Base-by-base conservation (phyloP, 2,797 vertebrate species). In the Lepus townsendii region DNA sequence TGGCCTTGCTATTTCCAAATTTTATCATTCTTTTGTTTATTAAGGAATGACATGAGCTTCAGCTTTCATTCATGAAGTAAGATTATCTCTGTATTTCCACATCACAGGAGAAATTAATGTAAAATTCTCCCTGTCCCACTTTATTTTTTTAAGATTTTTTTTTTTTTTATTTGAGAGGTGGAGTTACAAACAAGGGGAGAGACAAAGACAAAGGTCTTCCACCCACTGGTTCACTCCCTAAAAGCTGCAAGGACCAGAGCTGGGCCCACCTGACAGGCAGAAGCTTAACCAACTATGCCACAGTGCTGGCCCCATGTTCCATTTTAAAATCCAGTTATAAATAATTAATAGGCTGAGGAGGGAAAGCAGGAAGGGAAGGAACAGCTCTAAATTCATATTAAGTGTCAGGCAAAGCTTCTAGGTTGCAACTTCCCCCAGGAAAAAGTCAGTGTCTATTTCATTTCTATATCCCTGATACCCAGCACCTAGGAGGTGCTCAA, bases 1-100 rank as follows among this genome's bases (percentile, higher is more conserved):
- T 60, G 57, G 30, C 42, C 91, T 83, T 60, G 14, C 76, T 83
- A 60, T 83, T 96, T 90, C 38, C 88, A 88, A 93, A 85, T 68
- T 38, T 32, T 26, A 13, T 47, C 77, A 87, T 69, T 42, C 27
- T 13, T 62, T 27, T 85, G 17, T 2, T 62, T 71, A n/a, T 52
- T 63, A 91, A 90, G 35, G 42, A 91, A 72, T 91, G 42, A 54
- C n/a, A 68, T 20, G 47, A 83, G 32, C 83, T 82, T 86, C 54
- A 69, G 16, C 42, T 57, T 86, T 30, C 57, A 35, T 16, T 87
- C 32, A 22, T 62, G 32, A 85, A 84, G 35, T 75, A 72, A 91
- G 22, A 72, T 84, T 6, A 14, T 66, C 19, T 22, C 71, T 66
- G 2, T 47, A 71, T 72, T 54, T 42, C 60, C 84, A 69, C 50